phyloP scores from a whole-genome alignment of 1,140 invertebrate species.

The Akabosia matsudoensis region DNA sequence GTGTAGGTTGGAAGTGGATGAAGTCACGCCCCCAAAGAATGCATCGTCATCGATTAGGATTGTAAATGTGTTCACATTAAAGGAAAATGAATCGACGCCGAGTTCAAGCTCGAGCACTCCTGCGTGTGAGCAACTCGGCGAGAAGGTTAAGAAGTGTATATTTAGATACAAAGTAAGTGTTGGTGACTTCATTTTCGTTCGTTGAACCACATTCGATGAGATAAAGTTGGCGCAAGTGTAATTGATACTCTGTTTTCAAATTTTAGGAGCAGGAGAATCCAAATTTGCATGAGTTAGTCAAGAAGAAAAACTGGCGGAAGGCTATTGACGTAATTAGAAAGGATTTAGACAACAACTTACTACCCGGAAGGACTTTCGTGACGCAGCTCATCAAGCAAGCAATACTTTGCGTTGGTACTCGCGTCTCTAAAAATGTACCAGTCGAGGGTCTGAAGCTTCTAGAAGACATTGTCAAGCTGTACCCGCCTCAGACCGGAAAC shows the following conservation, averaged over 20 bases:
- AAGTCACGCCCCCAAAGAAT: too few species aligned
- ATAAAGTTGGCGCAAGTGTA: neutral
- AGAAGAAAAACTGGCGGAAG: neutral
- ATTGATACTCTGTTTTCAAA: neutral
- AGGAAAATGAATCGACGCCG: too few species aligned
- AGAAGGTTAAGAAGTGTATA: too few species aligned
- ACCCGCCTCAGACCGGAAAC: neutral
- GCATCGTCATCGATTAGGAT: too few species aligned
- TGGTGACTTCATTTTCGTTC: too few species aligned
- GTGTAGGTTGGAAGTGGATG: neutral
- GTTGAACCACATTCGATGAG: neutral
- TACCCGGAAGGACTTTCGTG: neutral
- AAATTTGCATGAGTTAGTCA: neutral
- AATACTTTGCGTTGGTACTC: neutral
- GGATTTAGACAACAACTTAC: neutral
- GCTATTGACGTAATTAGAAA: neutral
- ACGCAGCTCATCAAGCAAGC: neutral
- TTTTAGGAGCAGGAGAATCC: neutral
- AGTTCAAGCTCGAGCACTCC: too few species aligned
- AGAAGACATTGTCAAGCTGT: neutral
- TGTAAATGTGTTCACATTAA: too few species aligned
- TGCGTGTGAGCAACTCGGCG: too few species aligned
- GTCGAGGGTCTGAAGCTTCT: neutral
- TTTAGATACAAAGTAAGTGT: too few species aligned
- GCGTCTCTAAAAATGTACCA: neutral